phyloP scores from a whole-genome alignment of 2,797 vertebrate genomes.

The Enteromius trimaculatus region DNA sequence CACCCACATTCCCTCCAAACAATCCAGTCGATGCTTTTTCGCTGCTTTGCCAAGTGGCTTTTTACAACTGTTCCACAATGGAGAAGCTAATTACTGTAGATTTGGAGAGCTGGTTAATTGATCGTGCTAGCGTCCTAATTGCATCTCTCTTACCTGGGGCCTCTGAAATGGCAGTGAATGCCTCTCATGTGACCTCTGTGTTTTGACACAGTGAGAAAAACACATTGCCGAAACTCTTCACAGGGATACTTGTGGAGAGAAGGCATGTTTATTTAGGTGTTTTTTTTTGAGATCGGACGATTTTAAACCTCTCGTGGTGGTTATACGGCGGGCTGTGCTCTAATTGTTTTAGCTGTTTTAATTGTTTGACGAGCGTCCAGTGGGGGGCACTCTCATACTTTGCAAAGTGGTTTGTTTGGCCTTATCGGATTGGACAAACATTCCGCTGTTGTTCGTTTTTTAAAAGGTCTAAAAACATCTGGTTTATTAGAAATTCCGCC shows the following conservation, averaged over 20 bases:
- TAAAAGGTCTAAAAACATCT: conserved; percentile 2
- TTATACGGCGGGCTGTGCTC: neutral
- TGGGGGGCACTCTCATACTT: conserved; percentile 62
- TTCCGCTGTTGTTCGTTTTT: conserved; percentile 6
- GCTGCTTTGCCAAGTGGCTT: conserved; percentile 82
- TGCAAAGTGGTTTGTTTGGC: conserved; percentile 11
- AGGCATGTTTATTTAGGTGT: conserved; percentile 45
- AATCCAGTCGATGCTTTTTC: conserved; percentile 80
- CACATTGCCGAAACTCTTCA: conserved; percentile 73
- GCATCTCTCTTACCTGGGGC: conserved; percentile 75
- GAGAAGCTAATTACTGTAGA: conserved; percentile 83
- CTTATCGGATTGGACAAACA: neutral
- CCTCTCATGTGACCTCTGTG: conserved; percentile 75
- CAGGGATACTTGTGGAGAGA: conserved; percentile 64
- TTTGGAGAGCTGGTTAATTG: conserved; percentile 86
- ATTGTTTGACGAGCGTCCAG: conserved; percentile 45
- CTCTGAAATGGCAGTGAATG: conserved; percentile 58
- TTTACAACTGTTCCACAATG: conserved; percentile 81
- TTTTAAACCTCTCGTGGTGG: conserved; percentile 20
- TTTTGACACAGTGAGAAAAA: conserved; percentile 77
- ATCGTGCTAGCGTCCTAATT: conserved; percentile 82
- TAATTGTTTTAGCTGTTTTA: conserved; percentile 12
- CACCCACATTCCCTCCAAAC: conserved; percentile 71
- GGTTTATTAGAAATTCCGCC: neutral
- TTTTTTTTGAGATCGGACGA: neutral